Evolutionary conservation across 2,888 invertebrate species (phyloP).

Genomic region (Xestia rhomboidea): DNA sequence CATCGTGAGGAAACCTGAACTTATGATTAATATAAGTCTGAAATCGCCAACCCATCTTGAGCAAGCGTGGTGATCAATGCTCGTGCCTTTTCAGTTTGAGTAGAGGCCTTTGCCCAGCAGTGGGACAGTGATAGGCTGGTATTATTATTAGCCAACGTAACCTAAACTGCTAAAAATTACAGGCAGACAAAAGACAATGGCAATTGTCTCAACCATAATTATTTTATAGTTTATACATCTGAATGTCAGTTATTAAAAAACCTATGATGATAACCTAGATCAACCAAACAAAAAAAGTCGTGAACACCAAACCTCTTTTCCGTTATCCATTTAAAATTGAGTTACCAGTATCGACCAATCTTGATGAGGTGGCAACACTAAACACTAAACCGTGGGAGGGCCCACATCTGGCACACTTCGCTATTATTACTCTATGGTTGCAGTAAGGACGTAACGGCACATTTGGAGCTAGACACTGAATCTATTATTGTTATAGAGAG

Average conservation of each 20-base stretch:
- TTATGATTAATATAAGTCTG: too few species aligned
- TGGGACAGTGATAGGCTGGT: too few species aligned
- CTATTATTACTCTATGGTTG: conserved; percentile 66
- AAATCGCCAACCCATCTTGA: too few species aligned
- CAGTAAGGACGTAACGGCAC: conserved; percentile 60
- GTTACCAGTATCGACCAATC: conserved; percentile 57
- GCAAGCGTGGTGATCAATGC: too few species aligned
- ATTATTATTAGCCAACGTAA: background rate
- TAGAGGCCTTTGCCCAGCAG: too few species aligned
- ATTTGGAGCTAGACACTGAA: conserved; percentile 54
- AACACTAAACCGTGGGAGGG: conserved; percentile 74
- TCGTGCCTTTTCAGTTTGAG: too few species aligned
- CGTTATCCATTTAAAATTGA: conserved; percentile 60
- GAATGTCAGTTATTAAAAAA: background rate
- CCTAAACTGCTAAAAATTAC: background rate
- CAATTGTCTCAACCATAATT: background rate
- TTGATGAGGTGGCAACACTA: conserved; percentile 59
- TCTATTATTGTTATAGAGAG: conserved; percentile 45
- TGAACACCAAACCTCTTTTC: conserved; percentile 42
- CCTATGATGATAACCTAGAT: background rate
- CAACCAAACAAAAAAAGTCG: conserved; percentile 31
- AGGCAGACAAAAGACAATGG: background rate
- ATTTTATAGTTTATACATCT: background rate
- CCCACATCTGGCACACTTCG: conserved; percentile 70
- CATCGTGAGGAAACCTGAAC: too few species aligned